Percentiles rank a stretch among this genome's conserved stretches.
phyloP scores from a whole-genome alignment of 2,888 invertebrate species.

The Anticlea derivata region DNA sequence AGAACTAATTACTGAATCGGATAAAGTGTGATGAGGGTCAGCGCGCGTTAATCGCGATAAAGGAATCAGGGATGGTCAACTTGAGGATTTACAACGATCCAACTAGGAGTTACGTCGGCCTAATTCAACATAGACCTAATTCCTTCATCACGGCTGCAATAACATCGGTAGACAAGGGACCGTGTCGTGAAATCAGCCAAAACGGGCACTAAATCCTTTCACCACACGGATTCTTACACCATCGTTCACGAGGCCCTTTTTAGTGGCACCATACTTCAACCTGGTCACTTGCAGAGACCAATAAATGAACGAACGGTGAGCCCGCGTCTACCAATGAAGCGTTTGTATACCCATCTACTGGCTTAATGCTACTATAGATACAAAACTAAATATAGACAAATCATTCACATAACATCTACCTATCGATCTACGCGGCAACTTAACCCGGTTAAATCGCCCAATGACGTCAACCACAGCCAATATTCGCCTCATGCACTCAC shows the following conservation, averaged over 20 bases:
- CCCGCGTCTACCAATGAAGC: conserved; percentile 51
- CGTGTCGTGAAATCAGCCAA: not conserved
- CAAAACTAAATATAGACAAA: conserved; percentile 44
- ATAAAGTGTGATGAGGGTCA: conserved; percentile 55
- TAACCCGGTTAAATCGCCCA: conserved; percentile 42
- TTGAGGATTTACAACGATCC: not conserved
- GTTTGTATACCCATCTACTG: conserved; percentile 56
- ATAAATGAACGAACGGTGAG: not conserved
- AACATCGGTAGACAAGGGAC: conserved; percentile 39
- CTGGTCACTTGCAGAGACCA: not conserved
- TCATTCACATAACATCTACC: conserved; percentile 79
- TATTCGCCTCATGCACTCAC: conserved; percentile 36
- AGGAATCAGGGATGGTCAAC: conserved; percentile 33
- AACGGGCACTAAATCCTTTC: not conserved
- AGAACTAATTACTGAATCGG: conserved; percentile 30
- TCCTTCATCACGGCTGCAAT: conserved; percentile 49
- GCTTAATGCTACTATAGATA: conserved; percentile 52
- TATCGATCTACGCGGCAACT: conserved; percentile 65
- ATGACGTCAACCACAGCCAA: conserved; percentile 45
- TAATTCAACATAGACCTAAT: conserved; percentile 30
- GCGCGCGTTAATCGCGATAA: conserved; percentile 44
- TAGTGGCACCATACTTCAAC: not conserved
- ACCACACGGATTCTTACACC: not conserved
- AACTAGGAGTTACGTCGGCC: not conserved
- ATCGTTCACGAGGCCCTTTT: not conserved